Evolutionary conservation across 1,140 invertebrate genomes (phyloP), one percentile per base, ranked within the genome.

Genomic region (Leguminivora glycinivorella): DNA sequence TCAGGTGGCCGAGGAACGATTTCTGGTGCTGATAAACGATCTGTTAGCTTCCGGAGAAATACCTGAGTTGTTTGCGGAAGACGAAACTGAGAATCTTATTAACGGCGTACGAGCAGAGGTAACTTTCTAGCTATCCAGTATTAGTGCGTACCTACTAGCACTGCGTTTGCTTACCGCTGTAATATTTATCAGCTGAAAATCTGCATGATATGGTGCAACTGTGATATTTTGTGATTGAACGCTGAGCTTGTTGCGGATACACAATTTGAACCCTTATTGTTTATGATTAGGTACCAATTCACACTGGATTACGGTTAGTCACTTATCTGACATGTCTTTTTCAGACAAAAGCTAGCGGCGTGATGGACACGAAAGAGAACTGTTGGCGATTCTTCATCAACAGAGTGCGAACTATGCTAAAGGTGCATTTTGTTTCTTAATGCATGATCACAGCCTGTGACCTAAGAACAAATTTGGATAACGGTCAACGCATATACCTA

Each of bases 301-400:
- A 38, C 6, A 38, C 12, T 12, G 10, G 10, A 38, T 38, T 38
- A 12, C 4, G 10, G 14, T 34, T 34, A 6, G 12, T 10, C 7
- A 38, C 14, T 38, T 14, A 38, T 38, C n/a, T 0, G n/a, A 52
- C n/a, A 22, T 22, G 71, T 70, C 74, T 31, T 56, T 79, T 78
- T 17, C 58, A 87, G 81, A 85, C 84, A 68, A 98, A 96, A 93
- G 94, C 93, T 66, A 89, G 94, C 2, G 98, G 98, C 9, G 92
- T 98, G 68, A 92, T 95, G 70, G 98, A 99, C 87, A 96, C 96
- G 0, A 94, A 95, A 75, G 98, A 99, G 84, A 98, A 98, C 82
- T 98, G 98, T 83, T 99, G 98, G 98, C 96, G 95, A 84, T 98
- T 97, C 91, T 99, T 98, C 83, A 98, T 99, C 75, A 96, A 98